These are phyloP conservation scores for Temnopleurus reevesii DNA, from an alignment of 53 echinoderm and acorn worm genomes.

Conservation along the genomic window DNA sequence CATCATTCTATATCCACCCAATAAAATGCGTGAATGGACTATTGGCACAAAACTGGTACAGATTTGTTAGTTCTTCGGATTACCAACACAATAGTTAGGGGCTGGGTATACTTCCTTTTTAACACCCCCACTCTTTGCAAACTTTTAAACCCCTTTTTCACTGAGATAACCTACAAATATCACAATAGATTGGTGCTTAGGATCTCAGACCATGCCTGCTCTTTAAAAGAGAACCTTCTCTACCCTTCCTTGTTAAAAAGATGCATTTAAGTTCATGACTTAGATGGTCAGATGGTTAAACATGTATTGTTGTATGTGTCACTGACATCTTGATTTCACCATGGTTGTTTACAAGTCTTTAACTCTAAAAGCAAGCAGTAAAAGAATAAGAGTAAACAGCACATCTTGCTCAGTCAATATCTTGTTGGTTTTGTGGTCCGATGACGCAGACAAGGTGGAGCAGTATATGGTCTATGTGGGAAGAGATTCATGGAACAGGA, in stretches of 20 bases:
- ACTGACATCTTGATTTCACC: background rate
- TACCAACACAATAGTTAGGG: background rate
- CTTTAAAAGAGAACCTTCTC: background rate
- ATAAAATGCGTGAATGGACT: background rate
- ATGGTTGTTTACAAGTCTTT: constrained; percentile 24
- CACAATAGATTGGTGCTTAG: background rate
- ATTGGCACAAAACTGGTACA: background rate
- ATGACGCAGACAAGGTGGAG: background rate
- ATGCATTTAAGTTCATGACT: constrained; percentile 7
- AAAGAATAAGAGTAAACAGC: constrained; percentile 3
- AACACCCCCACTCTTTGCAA: constrained; percentile 8
- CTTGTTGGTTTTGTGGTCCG: constrained; percentile 19
- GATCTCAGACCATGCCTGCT: background rate
- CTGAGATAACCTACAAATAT: background rate
- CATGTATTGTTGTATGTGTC: background rate
- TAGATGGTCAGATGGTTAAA: constrained; percentile 8
- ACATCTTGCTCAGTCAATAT: background rate
- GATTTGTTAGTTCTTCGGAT: constrained; percentile 39
- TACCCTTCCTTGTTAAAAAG: background rate
- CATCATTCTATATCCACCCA: background rate
- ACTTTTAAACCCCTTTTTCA: background rate
- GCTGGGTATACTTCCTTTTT: background rate
- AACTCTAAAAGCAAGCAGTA: constrained; percentile 27
- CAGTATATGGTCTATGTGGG: background rate
- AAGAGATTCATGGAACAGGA: background rate